phyloP scores from a whole-genome alignment of 2,113 vertebrate species.

The Anhinga anhinga region DNA sequence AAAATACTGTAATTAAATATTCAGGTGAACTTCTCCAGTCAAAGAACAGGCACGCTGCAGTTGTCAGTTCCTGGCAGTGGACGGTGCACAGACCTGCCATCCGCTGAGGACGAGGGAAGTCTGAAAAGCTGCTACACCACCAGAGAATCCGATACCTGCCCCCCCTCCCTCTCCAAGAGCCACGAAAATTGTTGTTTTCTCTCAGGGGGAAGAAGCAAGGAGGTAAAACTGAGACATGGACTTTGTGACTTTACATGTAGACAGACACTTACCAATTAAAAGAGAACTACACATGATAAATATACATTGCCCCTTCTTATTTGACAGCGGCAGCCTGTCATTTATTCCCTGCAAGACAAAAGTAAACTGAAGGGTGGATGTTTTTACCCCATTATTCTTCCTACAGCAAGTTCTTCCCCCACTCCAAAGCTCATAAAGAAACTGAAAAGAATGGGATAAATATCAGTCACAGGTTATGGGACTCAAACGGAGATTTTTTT shows the following conservation, averaged over 20 bases:
- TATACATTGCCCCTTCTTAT: neutral
- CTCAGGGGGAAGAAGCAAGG: neutral
- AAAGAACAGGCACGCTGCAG: rapidly evolving
- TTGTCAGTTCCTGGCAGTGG: neutral
- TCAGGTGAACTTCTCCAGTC: neutral
- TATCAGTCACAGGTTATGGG: neutral
- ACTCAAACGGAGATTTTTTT: neutral
- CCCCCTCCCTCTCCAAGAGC: neutral
- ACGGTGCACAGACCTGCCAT: neutral
- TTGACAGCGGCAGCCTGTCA: neutral
- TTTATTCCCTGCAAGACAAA: neutral
- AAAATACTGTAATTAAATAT: neutral
- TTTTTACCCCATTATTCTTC: neutral
- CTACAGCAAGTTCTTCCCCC: neutral
- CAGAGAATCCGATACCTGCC: neutral
- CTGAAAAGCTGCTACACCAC: neutral
- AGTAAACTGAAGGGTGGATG: neutral
- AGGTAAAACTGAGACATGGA: neutral
- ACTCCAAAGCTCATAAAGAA: neutral
- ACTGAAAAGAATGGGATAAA: neutral
- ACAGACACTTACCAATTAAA: neutral
- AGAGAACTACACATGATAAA: neutral
- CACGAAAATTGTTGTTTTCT: neutral
- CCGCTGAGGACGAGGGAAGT: rapidly evolving
- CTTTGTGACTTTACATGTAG: neutral